Base-by-base conservation (phyloP, 1,140 invertebrate species). In the Platyscapa corneri region DNA sequence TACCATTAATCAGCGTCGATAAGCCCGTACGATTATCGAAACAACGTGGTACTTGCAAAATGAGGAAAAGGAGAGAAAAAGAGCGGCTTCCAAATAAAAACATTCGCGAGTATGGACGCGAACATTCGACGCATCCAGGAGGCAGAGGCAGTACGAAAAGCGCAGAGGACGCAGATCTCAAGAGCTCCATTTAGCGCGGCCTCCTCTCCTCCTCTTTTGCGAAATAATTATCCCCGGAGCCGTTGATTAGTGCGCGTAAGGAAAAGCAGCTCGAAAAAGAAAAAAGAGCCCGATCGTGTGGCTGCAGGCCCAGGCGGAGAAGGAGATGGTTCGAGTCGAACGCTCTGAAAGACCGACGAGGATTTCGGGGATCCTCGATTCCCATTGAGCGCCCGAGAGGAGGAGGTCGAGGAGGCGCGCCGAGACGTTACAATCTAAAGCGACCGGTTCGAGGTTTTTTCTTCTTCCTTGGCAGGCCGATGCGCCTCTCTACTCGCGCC, bases 191-290 rank as follows among this genome's bases (percentile, higher is more conserved):
- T 84, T 84, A 83, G 39, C 82, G 53, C 78, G 65, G 42, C 49
- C 16, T 53, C 49, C 49, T 46, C 34, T 27, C 84, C 75, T 72
- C 85, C 85, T 88, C 87, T 88, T 87, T 87, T 84, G 87, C 78
- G 82, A 79, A 74, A 90, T 90, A 90, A 90, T 90, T 90, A 91
- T 89, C 89, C 87, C 82, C 85, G 84, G 86, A 89, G 88, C 88
- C 87, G 80, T 83, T 91, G 90, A 90, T 91, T 90, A 90, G 84
- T 65, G 86, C 20, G 27, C 16, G 74, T 27, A 34, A 27, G 3
- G 32, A 32, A 39, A 37, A 3, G 20, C 27, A 37, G 42, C 20
- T 60, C n/a, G 20, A 27, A 30, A 53, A 37, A 27, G 3, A 27
- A 74, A 74, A 46, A 74, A 46, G 39, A 32, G 10, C 72, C 16